Conservation (phyloP, 2,797 vertebrate genomes). For the Cyclura pinguis region DNA sequence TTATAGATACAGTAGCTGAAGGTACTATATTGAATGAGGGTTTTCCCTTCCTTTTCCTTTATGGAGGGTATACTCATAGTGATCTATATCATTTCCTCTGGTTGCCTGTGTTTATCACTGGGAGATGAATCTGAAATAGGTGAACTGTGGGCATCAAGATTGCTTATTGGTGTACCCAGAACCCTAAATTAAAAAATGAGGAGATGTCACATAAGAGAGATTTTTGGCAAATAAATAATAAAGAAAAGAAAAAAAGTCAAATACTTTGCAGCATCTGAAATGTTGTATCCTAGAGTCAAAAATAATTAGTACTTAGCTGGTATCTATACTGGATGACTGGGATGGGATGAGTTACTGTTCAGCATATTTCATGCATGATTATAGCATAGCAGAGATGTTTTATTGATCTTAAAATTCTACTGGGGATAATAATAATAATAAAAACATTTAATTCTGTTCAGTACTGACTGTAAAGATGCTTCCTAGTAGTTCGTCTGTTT, state of each 20-base stretch:
- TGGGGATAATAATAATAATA: neutral
- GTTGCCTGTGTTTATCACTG: neutral
- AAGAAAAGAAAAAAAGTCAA: neutral
- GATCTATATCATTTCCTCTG: neutral
- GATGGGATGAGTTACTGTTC: neutral
- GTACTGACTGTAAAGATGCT: no score
- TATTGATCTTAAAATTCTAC: neutral
- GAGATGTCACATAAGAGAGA: no score
- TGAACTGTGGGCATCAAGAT: no score
- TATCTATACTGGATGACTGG: neutral
- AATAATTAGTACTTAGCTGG: neutral
- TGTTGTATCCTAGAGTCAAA: neutral
- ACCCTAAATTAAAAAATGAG: no score
- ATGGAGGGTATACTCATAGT: neutral
- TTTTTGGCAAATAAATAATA: no score
- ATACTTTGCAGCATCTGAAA: neutral
- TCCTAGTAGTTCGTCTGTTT: neutral
- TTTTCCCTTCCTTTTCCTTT: neutral
- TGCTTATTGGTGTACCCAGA: neutral
- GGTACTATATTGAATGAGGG: neutral
- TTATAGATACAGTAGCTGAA: neutral
- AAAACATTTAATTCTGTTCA: neutral
- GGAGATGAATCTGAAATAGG: neutral
- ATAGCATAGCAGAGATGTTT: neutral
- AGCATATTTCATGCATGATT: neutral